These are phyloP conservation scores for Pangasius mekongensis DNA, from an alignment of 2,797 vertebrate species.

Conservation along the genomic window DNA sequence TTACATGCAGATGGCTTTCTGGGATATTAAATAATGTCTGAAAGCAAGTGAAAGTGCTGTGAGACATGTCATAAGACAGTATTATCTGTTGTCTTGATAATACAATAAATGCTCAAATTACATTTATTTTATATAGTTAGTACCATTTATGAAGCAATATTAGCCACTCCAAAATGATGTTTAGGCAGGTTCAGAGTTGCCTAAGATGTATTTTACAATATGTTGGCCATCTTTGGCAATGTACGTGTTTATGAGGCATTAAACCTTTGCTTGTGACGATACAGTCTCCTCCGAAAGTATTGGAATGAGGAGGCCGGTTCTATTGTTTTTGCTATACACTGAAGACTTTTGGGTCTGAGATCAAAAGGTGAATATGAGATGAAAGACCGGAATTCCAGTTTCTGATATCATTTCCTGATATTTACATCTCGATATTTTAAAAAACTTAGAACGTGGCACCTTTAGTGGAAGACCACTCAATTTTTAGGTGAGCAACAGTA, in stretches of 20 bases:
- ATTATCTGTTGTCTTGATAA: neutral
- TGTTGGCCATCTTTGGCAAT: neutral
- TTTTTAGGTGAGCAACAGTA: no score
- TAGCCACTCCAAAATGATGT: neutral
- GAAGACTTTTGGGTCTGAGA: neutral
- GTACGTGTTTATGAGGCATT: neutral
- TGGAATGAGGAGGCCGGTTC: neutral
- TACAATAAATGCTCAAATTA: neutral
- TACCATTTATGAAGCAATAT: neutral
- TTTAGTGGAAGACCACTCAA: no score
- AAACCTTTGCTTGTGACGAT: neutral
- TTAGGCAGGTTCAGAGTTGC: neutral
- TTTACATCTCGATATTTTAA: neutral
- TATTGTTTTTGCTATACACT: neutral
- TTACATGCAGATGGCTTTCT: neutral
- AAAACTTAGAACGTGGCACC: neutral
- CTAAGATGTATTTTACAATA: neutral
- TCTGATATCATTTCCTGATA: neutral
- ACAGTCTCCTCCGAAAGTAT: neutral
- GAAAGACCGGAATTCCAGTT: neutral
- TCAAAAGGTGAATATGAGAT: neutral
- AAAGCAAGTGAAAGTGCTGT: neutral
- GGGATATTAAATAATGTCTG: neutral
- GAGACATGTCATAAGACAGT: neutral
- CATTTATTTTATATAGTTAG: neutral